phyloP scores from a whole-genome alignment of 2,113 vertebrate genomes.

The Equus quagga region DNA sequence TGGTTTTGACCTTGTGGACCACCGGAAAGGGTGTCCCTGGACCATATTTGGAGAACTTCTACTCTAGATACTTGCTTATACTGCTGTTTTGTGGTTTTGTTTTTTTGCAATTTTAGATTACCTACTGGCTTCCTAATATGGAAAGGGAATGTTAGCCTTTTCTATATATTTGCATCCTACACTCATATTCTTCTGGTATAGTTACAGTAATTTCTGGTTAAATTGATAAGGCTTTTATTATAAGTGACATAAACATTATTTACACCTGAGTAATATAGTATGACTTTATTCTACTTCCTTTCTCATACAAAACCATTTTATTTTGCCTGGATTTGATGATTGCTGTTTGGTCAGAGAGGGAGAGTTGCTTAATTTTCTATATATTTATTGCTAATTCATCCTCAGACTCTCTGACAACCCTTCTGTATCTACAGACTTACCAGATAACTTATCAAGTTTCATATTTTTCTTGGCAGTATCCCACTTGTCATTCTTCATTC shows the following conservation, averaged over 20 bases:
- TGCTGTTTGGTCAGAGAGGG: neutral
- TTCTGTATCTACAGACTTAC: neutral
- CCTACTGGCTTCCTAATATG: neutral
- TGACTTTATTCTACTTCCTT: neutral
- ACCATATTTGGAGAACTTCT: neutral
- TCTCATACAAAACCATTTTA: neutral
- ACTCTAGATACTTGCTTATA: neutral
- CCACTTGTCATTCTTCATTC: neutral
- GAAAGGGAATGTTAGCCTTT: conserved; percentile 14
- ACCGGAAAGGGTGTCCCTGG: neutral
- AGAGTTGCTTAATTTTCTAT: neutral
- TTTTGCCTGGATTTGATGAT: neutral
- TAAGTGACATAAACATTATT: neutral
- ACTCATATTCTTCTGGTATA: neutral
- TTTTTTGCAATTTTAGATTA: neutral
- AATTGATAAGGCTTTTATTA: conserved; percentile 14
- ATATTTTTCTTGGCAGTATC: neutral
- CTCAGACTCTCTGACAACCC: neutral
- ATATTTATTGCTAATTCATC: neutral
- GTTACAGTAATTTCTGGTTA: conserved; percentile 36
- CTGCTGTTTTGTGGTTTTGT: neutral
- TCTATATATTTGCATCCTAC: neutral
- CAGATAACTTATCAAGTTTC: neutral
- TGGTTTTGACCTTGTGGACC: neutral
- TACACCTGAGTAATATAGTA: neutral